Evolutionary conservation across 1,140 invertebrate species (phyloP), one percentile per base, ranked within the genome.

Genomic region (Geopemphigus sp.): DNA sequence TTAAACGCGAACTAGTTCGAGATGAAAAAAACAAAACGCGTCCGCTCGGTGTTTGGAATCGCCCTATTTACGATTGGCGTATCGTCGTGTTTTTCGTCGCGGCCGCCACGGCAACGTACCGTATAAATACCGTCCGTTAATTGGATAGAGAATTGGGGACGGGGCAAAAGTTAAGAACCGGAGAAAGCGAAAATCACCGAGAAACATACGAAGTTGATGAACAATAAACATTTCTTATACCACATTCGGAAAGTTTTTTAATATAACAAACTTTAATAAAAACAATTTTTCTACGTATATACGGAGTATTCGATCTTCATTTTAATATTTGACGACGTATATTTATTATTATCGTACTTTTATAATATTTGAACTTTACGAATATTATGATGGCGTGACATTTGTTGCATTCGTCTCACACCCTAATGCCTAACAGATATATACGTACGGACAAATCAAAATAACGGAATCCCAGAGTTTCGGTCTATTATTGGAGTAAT

Each of bases 191-290:
- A 66, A 66, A 66, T 22, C 15, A 66, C 19, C n/a, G 63, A 32
- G n/a, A 45, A 66, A 45, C 32, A 66, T 66, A 66, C n/a, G 19
- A 66, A 66, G 63, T 66, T 45, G 63, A 66, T 66, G 63, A 66
- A 47, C 63, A 45, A 45, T 47, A 45, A 66, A 66, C 63, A 66
- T 66, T 66, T 66, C 63, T 66, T 45, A 66, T 66, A 66, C 14
- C 39, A 66, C 12, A 66, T 66, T 22, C 14, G 32, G 22, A 66
- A 66, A 66, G 32, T 66, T 66, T 66, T 66, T 66, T 66, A 66
- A 66, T 66, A 66, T 66, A 39, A 66, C 63, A 66, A 66, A 66
- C 19, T n/a, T n/a, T n/a, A n/a, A 22, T 22, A 45, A 32, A 45
- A 66, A 66, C 17, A 45, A 45, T 39, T 45, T 66, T 66, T 45